Percentiles rank a stretch among this genome's conserved stretches.
Evolutionary conservation across 2,797 vertebrate species (phyloP).

Genomic region (Echeneis naucrates): DNA sequence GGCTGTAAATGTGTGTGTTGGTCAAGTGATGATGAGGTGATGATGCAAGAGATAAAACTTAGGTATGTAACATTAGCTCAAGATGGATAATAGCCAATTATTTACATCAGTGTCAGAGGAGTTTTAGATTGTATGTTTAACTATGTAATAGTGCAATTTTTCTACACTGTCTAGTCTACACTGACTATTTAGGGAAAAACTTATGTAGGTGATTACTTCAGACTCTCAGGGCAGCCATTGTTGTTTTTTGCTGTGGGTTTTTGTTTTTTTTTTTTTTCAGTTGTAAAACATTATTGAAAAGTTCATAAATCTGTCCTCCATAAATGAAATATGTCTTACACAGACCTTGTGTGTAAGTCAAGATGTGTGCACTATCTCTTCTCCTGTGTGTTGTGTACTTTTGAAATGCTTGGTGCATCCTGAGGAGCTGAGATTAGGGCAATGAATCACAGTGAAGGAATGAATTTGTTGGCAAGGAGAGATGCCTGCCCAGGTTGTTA

Average conservation of each 20-base stretch:
- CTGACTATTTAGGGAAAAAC: neutral
- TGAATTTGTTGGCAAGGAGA: conserved; percentile 67
- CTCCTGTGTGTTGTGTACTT: conserved; percentile 15
- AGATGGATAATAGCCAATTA: no score
- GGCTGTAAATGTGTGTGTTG: no score
- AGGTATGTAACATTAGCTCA: no score
- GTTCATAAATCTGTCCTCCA: neutral
- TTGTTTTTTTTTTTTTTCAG: conserved; percentile 4
- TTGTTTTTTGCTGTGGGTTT: neutral
- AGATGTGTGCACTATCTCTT: neutral
- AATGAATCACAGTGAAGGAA: conserved; percentile 70
- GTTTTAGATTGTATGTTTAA: no score
- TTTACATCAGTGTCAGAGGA: no score
- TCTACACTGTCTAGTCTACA: neutral
- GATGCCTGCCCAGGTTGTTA: conserved; percentile 67
- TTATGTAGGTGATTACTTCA: conserved; percentile 1
- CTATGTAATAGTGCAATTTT: no score
- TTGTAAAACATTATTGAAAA: conserved; percentile 37
- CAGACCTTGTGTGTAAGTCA: neutral
- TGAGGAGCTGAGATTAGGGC: conserved; percentile 57
- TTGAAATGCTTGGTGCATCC: conserved; percentile 49
- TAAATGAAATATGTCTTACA: conserved; percentile 40
- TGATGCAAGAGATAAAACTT: no score
- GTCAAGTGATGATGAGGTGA: no score
- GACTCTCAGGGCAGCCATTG: neutral